phyloP scores from a whole-genome alignment of 2,888 invertebrate genomes.

The Julus scanicus region DNA sequence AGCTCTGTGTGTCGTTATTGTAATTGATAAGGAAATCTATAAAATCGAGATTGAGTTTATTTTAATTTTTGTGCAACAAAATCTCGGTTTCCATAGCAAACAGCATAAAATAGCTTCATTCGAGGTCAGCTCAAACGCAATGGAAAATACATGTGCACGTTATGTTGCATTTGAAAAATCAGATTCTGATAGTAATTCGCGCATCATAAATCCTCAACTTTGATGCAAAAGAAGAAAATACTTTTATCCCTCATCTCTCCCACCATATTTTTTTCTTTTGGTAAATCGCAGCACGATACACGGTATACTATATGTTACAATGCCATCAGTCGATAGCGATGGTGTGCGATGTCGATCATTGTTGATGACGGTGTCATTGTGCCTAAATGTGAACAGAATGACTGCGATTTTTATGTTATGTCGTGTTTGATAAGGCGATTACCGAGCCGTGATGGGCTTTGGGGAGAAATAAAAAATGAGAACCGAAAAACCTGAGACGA shows the following conservation, averaged over 20 bases:
- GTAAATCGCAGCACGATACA: not conserved
- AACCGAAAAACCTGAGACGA: not conserved
- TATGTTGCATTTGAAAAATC: not conserved
- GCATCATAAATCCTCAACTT: conserved; percentile 23
- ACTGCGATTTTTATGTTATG: conserved; percentile 36
- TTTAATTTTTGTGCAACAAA: no score
- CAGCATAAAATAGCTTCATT: not conserved
- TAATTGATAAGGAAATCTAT: no score
- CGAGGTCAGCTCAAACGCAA: not conserved
- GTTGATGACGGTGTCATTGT: conserved; percentile 24
- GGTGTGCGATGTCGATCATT: not conserved
- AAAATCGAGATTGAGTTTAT: no score
- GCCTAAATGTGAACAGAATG: conserved; percentile 35
- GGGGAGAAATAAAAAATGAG: conserved; percentile 36
- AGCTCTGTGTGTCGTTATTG: no score
- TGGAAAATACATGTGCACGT: not conserved
- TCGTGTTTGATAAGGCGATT: conserved; percentile 38
- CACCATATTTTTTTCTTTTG: not conserved
- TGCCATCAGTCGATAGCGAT: not conserved
- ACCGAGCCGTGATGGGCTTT: conserved; percentile 30
- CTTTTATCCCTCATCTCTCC: not conserved
- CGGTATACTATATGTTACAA: not conserved
- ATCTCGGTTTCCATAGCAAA: not conserved
- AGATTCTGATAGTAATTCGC: not conserved
- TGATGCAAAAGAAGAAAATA: not conserved